Base-by-base conservation (phyloP, 2,113 vertebrate genomes). In the Hepsetus odoe region DNA sequence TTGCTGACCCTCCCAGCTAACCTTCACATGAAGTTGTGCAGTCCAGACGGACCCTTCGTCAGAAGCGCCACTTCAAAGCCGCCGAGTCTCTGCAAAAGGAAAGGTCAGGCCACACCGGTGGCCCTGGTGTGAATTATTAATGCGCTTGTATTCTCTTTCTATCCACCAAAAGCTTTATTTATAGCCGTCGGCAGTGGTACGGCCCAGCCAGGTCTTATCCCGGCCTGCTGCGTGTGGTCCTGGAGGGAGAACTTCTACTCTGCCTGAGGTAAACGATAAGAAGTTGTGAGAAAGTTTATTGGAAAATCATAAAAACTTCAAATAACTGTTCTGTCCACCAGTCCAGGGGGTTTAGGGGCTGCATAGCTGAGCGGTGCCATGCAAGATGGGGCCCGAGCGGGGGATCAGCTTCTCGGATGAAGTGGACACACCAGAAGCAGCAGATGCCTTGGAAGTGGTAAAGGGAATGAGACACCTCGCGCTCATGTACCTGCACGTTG, bases 121-220 rank as follows among this genome's bases (percentile, higher is more conserved):
- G 84, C 82, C 83, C 75, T 55, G 32, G 80, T 77, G 84, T 90
- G 75, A 90, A 90, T 89, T 82, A 89, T 90, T 88, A 84, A 90
- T 86, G 83, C 11, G 66, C 13, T 72, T 56, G 26, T 18, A 16
- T 53, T 68, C 82, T 85, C 68, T 73, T 83, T 78, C 76, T 66
- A 53, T 80, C 49, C 26, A 22, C 62, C 11, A 32, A 24, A 16
- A 5, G n/a, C 9, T 30, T 44, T 51, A 76, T 70, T 51, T 72
- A 55, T 58, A 65, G 74, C 46, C 24, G 14, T 12, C 35, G 2
- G 1, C 6, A n/a, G 26, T 20, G 16, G 32, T 32, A 20, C 4
- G 38, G 20, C 5, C 11, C 51, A 42, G 16, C 10, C 38, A 0
- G 2, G 53, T 32, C 26, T 76, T 53, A 73, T 40, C 71, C 61